A percentile compares a stretch with the other conserved stretches of the same genome.
Conservation (phyloP, 2,797 vertebrate species). For the Gymnodraco acuticeps region DNA sequence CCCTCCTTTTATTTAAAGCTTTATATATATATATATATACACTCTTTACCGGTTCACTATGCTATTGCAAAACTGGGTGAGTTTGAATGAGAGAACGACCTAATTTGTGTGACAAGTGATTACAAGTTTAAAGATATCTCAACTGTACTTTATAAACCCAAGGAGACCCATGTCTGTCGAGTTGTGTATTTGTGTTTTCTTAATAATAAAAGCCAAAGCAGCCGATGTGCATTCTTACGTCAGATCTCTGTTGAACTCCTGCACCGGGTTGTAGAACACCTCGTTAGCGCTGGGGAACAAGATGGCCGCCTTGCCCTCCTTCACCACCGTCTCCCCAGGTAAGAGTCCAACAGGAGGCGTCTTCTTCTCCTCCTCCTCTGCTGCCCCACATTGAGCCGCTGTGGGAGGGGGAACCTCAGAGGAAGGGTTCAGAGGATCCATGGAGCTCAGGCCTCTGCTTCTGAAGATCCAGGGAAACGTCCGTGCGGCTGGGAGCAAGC, state of each 20-base stretch:
- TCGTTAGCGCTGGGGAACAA: slow-evolving; percentile 91
- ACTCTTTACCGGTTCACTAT: too few species aligned
- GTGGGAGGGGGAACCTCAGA: slow-evolving; percentile 3
- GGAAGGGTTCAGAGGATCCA: slow-evolving; percentile 60
- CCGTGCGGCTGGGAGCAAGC: background rate
- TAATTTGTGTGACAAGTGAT: too few species aligned
- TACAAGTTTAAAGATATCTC: too few species aligned
- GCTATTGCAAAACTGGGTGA: too few species aligned
- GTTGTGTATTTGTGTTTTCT: background rate
- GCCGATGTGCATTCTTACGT: slow-evolving; percentile 85
- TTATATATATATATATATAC: too few species aligned
- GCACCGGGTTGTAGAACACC: slow-evolving; percentile 96
- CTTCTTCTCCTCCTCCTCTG: slow-evolving; percentile 6
- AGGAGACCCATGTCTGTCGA: background rate
- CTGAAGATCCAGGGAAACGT: background rate
- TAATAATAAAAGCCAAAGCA: background rate
- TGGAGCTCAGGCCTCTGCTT: slow-evolving; percentile 52
- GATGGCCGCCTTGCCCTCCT: slow-evolving; percentile 90
- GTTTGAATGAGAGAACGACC: too few species aligned
- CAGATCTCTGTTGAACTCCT: slow-evolving; percentile 95
- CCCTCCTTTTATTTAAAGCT: too few species aligned
- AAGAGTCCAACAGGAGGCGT: slow-evolving; percentile 52
- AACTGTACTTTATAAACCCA: too few species aligned
- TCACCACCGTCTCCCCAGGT: slow-evolving; percentile 85
- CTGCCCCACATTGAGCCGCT: too few species aligned